Conservation (phyloP, 2,888 invertebrate genomes). For the Agelastica alni region DNA sequence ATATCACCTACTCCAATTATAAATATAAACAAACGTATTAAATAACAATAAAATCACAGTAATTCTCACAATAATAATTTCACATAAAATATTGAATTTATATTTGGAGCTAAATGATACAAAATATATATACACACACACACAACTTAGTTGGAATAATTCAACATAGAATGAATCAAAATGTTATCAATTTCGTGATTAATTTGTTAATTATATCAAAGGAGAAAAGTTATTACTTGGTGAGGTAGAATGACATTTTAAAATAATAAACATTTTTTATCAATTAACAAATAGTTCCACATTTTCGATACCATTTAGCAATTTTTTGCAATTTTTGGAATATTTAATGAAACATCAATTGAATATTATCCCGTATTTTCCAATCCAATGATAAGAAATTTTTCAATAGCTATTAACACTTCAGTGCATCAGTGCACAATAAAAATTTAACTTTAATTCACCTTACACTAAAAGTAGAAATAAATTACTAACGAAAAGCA, state of each 20-base stretch:
- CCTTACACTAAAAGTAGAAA: too few relatives aligned
- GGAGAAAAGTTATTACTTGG: too few relatives aligned
- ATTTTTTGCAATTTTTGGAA: too few relatives aligned
- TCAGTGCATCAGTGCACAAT: too few relatives aligned
- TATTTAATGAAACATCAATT: too few relatives aligned
- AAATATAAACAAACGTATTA: conserved; percentile 6
- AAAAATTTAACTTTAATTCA: too few relatives aligned
- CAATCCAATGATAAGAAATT: too few relatives aligned
- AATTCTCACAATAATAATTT: conserved; percentile 4
- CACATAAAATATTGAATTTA: conserved; percentile 3
- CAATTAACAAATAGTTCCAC: not conserved
- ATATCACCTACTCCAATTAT: conserved; percentile 5
- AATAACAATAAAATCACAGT: conserved; percentile 16
- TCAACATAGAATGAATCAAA: not conserved
- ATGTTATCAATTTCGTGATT: not conserved
- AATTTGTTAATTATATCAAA: too few relatives aligned
- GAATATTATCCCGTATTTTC: too few relatives aligned
- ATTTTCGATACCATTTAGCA: not conserved
- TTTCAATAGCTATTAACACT: too few relatives aligned
- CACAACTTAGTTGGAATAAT: not conserved
- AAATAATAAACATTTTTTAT: not conserved
- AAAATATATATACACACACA: not conserved
- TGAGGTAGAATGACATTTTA: too few relatives aligned
- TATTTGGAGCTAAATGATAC: conserved; percentile 9
- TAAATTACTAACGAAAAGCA: too few relatives aligned